Conservation (phyloP, 2,888 invertebrate species). For the Anaspis maculata region DNA sequence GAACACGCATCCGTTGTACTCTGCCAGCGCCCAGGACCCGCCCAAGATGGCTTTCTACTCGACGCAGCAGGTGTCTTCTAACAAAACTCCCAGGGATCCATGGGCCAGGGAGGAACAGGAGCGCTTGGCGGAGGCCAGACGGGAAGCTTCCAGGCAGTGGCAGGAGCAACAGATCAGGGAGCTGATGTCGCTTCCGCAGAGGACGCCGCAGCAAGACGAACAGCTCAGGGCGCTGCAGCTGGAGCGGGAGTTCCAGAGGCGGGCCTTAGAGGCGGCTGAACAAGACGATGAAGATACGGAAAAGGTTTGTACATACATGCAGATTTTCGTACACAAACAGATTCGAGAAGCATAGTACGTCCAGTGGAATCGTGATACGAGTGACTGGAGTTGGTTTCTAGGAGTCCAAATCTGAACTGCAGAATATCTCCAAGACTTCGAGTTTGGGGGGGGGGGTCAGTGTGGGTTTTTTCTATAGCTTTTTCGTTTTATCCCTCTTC, state of each 20-base stretch:
- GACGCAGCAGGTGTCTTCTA: conserved; percentile 24
- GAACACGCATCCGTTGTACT: conserved; percentile 63
- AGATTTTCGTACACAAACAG: too few relatives aligned
- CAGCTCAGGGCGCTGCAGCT: conserved; percentile 79
- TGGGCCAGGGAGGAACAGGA: conserved; percentile 93
- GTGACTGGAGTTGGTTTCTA: too few relatives aligned
- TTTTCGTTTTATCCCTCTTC: too few relatives aligned
- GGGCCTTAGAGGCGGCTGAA: conserved; percentile 71
- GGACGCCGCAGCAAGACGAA: conserved; percentile 76
- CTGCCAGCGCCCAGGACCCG: conserved; percentile 66
- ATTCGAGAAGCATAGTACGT: too few relatives aligned
- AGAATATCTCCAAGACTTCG: too few relatives aligned
- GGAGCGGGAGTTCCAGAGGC: conserved; percentile 89
- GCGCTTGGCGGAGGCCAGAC: conserved; percentile 59
- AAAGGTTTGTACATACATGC: conserved; percentile 46
- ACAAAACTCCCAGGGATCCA: conserved; percentile 57
- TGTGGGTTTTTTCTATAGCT: too few relatives aligned
- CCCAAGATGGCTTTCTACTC: conserved; percentile 67
- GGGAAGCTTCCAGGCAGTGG: conserved; percentile 68
- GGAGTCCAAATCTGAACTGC: too few relatives aligned
- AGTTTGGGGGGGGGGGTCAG: too few relatives aligned
- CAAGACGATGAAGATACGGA: conserved; percentile 64
- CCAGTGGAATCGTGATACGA: too few relatives aligned
- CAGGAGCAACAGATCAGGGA: conserved; percentile 84
- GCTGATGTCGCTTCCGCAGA: conserved; percentile 57